phyloP scores from a whole-genome alignment of 2,888 invertebrate genomes.

The Sclerodermus sp. region DNA sequence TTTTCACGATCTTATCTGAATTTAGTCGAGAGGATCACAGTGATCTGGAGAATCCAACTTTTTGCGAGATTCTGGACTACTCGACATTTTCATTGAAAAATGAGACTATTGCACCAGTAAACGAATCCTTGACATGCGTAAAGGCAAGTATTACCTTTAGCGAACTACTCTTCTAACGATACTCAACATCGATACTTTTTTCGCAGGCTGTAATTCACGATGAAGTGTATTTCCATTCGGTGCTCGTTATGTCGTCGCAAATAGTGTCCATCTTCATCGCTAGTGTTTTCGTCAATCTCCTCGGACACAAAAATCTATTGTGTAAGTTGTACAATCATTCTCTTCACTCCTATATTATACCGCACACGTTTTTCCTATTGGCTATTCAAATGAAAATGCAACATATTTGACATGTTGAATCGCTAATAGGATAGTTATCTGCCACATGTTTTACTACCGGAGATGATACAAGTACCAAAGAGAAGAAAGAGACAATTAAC shows the following conservation, averaged over 20 bases:
- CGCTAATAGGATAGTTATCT: not conserved
- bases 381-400: not conserved
- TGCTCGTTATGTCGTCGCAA: slow-evolving; percentile 26
- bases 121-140: not conserved
- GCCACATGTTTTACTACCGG: too few species aligned
- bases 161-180: not conserved
- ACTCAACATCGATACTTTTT: not conserved
- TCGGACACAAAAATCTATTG: slow-evolving; percentile 34
- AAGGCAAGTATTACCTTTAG: not conserved
- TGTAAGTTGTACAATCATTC: slow-evolving; percentile 24
- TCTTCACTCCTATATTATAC: not conserved
- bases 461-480: too few species aligned
- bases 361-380: too few species aligned
- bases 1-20: slow-evolving; percentile 65
- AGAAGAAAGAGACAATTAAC: too few species aligned
- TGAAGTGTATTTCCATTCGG: slow-evolving; percentile 35
- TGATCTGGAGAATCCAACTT: slow-evolving; percentile 26
- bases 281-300: slow-evolving; percentile 22
- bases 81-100: slow-evolving; percentile 9
- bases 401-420: not conserved
- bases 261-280: slow-evolving; percentile 24
- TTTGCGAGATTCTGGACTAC: slow-evolving; percentile 43
- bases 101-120: not conserved
- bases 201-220: slow-evolving; percentile 18
- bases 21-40: slow-evolving; percentile 16